phyloP scores from a whole-genome alignment of 2,797 vertebrate species.

The Toxotes lorentzi region DNA sequence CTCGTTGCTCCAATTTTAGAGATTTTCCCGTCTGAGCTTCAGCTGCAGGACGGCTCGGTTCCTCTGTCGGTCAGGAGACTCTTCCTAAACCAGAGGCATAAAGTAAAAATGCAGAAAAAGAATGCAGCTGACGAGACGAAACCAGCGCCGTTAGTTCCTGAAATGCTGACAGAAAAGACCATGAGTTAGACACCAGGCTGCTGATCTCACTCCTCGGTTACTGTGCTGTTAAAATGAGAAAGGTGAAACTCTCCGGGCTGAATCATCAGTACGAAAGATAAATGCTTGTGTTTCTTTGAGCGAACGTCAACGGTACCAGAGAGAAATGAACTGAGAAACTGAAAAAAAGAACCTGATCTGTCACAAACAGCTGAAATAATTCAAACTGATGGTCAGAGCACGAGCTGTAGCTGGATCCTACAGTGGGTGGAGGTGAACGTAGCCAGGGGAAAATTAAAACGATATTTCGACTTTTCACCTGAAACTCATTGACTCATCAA shows the following conservation, averaged over 20 bases:
- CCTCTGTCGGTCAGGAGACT: conserved; percentile 52
- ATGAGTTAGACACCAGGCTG: background rate
- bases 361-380: no score
- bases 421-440: no score
- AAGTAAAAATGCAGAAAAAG: conserved; percentile 32
- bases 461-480: no score
- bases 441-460: no score
- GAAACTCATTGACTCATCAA: no score
- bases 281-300: no score
- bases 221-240: background rate
- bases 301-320: no score
- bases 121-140: conserved; percentile 63
- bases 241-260: background rate
- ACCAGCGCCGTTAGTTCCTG: conserved; percentile 56
- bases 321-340: no score
- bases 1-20: conserved; percentile 28
- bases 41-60: conserved; percentile 45
- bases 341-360: no score
- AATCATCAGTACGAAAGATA: no score
- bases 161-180: conserved; percentile 9
- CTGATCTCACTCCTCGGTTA: background rate
- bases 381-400: no score
- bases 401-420: no score
- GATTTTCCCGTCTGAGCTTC: conserved; percentile 26
- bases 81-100: conserved; percentile 23